phyloP scores from a whole-genome alignment of 2,888 invertebrate genomes.

The Pterostichus madidus region DNA sequence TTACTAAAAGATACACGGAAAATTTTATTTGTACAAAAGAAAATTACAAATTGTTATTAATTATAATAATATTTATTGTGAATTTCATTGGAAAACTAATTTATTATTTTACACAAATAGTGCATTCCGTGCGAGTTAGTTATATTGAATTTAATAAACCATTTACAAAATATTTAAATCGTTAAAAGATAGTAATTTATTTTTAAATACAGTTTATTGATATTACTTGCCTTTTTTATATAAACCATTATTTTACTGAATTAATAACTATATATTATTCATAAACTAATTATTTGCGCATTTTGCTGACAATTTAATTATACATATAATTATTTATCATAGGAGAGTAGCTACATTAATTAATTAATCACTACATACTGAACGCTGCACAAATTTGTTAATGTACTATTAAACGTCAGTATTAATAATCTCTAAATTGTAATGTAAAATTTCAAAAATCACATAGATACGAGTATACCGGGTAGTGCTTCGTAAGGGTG shows the following conservation, averaged over 20 bases:
- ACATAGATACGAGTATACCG: too few species aligned
- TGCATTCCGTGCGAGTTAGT: not conserved
- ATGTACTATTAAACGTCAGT: slow-evolving; percentile 18
- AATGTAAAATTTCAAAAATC: not conserved
- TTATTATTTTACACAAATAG: too few species aligned
- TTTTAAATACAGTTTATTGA: slow-evolving; percentile 12
- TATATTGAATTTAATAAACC: too few species aligned
- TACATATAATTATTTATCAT: slow-evolving; percentile 46
- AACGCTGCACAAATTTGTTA: slow-evolving; percentile 20
- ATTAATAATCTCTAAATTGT: not conserved
- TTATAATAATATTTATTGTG: too few species aligned
- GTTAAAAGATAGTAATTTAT: slow-evolving; percentile 18
- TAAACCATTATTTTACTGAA: slow-evolving; percentile 24
- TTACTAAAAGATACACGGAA: too few species aligned
- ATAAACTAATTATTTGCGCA: slow-evolving; percentile 43
- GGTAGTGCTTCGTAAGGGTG: too few species aligned
- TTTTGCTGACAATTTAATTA: slow-evolving; percentile 54
- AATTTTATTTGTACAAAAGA: too few species aligned
- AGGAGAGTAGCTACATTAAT: not conserved
- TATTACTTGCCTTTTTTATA: slow-evolving; percentile 16
- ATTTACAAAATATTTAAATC: too few species aligned
- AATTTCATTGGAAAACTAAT: too few species aligned
- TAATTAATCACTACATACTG: slow-evolving; percentile 22
- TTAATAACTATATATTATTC: slow-evolving; percentile 42
- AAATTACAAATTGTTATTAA: too few species aligned